Evolutionary conservation across 1,140 invertebrate species (phyloP).

Genomic region (Trichomalopsis sarcophagae): DNA sequence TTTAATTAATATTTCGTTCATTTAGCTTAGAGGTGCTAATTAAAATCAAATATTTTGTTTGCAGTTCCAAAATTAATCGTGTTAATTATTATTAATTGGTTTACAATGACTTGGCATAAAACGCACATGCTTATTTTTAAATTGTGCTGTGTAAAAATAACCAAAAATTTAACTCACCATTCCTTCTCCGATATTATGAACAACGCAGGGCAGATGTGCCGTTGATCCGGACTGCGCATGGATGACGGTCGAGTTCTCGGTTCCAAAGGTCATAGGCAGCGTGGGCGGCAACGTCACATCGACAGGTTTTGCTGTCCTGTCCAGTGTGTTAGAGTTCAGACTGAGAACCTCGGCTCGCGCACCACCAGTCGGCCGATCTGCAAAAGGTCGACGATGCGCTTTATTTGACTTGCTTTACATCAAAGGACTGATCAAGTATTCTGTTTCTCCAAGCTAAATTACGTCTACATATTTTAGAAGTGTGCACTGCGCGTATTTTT

Average conservation of each 20-base stretch:
- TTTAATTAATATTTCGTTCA: no score
- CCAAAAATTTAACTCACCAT: slow-evolving; percentile 81
- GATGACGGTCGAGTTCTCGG: slow-evolving; percentile 87
- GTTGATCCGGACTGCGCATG: slow-evolving; percentile 88
- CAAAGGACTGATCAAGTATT: no score
- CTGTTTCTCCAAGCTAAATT: no score
- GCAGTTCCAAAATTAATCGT: no score
- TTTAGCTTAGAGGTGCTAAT: no score
- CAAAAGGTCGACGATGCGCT: slow-evolving; percentile 24
- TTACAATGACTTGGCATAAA: no score
- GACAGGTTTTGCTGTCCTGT: slow-evolving; percentile 63
- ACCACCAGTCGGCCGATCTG: slow-evolving; percentile 60
- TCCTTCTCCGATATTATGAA: slow-evolving; percentile 89
- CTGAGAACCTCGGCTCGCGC: slow-evolving; percentile 66
- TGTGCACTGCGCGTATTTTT: neutral
- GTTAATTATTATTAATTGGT: no score
- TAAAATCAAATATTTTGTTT: no score
- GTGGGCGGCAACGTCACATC: slow-evolving; percentile 69
- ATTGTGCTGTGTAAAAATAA: neutral
- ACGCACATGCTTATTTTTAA: no score
- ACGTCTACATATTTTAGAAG: no score
- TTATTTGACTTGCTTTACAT: neutral
- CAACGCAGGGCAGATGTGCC: slow-evolving; percentile 86
- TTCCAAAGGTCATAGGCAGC: slow-evolving; percentile 82
- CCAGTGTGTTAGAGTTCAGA: slow-evolving; percentile 67